Evolutionary conservation across 2,113 vertebrate species (phyloP).

Genomic region (Piprites chloris): DNA sequence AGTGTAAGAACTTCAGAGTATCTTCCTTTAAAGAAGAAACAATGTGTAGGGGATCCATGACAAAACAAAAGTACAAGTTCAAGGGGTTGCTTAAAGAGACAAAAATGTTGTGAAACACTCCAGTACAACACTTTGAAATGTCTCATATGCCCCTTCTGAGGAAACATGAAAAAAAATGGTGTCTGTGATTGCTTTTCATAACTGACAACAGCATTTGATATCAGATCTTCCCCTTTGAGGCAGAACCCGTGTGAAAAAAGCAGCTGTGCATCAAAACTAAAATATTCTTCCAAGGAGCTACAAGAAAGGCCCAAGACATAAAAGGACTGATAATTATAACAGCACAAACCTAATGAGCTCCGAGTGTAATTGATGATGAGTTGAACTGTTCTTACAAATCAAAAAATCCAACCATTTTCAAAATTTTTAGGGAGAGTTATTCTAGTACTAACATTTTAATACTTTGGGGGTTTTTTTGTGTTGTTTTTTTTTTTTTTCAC

Average conservation of each 20-base stretch:
- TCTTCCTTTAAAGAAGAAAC: not conserved
- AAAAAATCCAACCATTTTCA: constrained; percentile 4
- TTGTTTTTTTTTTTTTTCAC: too few species aligned
- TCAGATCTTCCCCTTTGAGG: not conserved
- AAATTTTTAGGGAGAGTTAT: not conserved
- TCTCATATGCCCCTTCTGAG: not conserved
- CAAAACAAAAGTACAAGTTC: not conserved
- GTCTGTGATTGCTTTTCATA: not conserved
- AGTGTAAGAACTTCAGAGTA: not conserved
- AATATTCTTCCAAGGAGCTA: constrained; percentile 32
- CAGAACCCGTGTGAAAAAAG: constrained; percentile 34
- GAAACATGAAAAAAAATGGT: not conserved
- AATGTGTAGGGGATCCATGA: not conserved
- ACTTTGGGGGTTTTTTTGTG: too few species aligned
- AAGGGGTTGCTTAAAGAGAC: not conserved
- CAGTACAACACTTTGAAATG: not conserved
- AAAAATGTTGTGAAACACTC: not conserved
- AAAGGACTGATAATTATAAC: constrained; percentile 58
- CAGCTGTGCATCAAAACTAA: constrained; percentile 43
- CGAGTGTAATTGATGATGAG: not conserved
- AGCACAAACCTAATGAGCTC: constrained; percentile 29
- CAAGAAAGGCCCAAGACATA: constrained; percentile 42
- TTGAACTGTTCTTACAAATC: constrained; percentile 22
- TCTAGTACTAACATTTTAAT: constrained; percentile 10
- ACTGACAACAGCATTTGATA: not conserved